A percentile compares a stretch with the other conserved stretches of the same genome.
Evolutionary conservation across 1,140 invertebrate species (phyloP).

Genomic region (Lethocerus indicus): DNA sequence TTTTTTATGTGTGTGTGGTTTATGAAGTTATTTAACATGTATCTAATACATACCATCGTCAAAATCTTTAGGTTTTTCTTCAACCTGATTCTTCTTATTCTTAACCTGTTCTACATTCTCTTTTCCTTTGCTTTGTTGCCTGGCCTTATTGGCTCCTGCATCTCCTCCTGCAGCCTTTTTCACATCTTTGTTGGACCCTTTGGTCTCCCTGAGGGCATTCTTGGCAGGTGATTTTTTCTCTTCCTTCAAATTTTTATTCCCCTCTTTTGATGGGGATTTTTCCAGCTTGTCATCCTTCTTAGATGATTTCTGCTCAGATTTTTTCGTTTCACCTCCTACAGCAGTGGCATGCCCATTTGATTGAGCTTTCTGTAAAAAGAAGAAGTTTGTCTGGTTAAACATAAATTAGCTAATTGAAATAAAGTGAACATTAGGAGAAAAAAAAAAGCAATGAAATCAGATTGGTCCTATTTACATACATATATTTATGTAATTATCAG

Average conservation of each 20-base stretch:
- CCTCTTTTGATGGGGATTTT: conserved; percentile 31
- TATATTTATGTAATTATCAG: too few relatives aligned
- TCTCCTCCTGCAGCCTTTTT: conserved; percentile 25
- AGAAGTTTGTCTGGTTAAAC: too few relatives aligned
- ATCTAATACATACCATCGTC: conserved; percentile 36
- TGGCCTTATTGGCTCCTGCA: conserved; percentile 24
- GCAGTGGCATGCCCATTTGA: conserved; percentile 28
- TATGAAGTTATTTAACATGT: too few relatives aligned
- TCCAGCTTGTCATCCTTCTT: conserved; percentile 25
- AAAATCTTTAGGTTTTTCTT: conserved; percentile 50
- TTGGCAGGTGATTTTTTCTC: conserved; percentile 21
- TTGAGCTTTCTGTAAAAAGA: conserved; percentile 27
- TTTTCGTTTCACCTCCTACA: conserved; percentile 15
- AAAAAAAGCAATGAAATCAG: not conserved
- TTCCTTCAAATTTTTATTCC: conserved; percentile 27
- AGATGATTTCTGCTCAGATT: conserved; percentile 10
- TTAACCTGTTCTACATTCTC: conserved; percentile 24
- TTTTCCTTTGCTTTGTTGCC: conserved; percentile 27
- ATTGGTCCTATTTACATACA: not conserved
- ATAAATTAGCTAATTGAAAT: not conserved
- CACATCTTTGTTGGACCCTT: too few relatives aligned
- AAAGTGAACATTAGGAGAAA: not conserved
- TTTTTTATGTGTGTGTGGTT: not conserved
- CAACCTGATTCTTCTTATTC: conserved; percentile 28
- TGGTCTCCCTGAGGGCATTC: conserved; percentile 18